Conservation (phyloP, 2,797 vertebrate genomes). For the Coregonus ussuriensis region DNA sequence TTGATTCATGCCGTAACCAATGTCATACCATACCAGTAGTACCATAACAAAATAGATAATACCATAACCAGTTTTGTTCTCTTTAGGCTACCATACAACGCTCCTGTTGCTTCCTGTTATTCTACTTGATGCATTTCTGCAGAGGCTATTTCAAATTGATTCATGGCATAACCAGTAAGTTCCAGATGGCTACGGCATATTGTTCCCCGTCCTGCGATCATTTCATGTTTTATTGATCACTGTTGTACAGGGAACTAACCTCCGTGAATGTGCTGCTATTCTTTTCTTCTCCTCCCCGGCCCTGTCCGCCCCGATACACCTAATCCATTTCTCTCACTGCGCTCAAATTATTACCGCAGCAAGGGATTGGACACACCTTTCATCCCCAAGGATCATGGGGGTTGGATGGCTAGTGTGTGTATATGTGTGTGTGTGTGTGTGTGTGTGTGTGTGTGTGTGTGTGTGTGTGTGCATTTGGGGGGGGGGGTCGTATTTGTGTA, state of each 20-base stretch:
- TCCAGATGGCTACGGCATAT: slow-evolving; percentile 67
- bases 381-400: slow-evolving; percentile 15
- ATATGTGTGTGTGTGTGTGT: not conserved
- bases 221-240: slow-evolving; percentile 78
- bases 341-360: slow-evolving; percentile 47
- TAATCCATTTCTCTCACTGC: slow-evolving; percentile 64
- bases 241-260: slow-evolving; percentile 57
- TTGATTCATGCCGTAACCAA: slow-evolving; percentile 35
- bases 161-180: slow-evolving; percentile 70
- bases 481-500: not conserved
- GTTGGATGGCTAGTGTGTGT: slow-evolving; percentile 11
- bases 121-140: slow-evolving; percentile 53
- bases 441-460: no score
- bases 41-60: not conserved
- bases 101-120: slow-evolving; percentile 25
- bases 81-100: not conserved
- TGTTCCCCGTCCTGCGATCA: slow-evolving; percentile 64
- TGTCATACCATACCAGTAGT: slow-evolving; percentile 26
- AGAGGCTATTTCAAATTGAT: slow-evolving; percentile 61
- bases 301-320: slow-evolving; percentile 6
- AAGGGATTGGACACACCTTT: slow-evolving; percentile 60
- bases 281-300: slow-evolving; percentile 37
- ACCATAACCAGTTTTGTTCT: not conserved
- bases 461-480: no score
- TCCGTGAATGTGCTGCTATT: slow-evolving; percentile 43